A percentile compares a stretch with the other conserved stretches of the same genome.
Conservation (phyloP, 1,140 invertebrate species). For the Hydropsyche tenuis region DNA sequence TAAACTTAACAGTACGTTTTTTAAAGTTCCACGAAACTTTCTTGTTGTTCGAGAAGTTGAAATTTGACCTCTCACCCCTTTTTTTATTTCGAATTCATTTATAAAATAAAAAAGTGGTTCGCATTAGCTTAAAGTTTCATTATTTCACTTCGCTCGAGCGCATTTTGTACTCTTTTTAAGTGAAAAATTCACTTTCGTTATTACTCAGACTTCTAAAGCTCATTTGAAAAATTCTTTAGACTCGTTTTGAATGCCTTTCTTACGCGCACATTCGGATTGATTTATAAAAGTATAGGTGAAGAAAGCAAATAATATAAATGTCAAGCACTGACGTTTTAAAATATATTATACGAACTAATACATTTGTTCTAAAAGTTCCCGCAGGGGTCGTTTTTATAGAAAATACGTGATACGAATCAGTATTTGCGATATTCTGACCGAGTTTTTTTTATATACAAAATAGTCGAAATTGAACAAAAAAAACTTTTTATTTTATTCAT, state of each 20-base stretch:
- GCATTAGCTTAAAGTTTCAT: too few species aligned
- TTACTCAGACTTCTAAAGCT: too few species aligned
- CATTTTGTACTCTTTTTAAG: too few species aligned
- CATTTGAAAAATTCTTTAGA: too few species aligned
- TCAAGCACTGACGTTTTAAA: constrained; percentile 10
- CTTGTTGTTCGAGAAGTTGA: not conserved
- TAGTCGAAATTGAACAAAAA: not conserved
- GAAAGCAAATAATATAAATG: constrained; percentile 17
- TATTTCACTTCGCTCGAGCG: too few species aligned
- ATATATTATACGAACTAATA: constrained; percentile 25
- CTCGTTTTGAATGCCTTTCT: not conserved
- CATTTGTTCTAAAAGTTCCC: not conserved
- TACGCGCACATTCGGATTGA: not conserved
- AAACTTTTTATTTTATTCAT: too few species aligned
- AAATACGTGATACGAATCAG: constrained; percentile 10
- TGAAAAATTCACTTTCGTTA: too few species aligned
- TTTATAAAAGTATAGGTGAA: not conserved
- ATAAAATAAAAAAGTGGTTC: too few species aligned
- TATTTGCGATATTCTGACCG: not conserved
- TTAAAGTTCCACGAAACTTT: not conserved
- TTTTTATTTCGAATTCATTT: too few species aligned
- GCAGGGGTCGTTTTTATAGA: not conserved
- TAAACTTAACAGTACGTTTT: not conserved
- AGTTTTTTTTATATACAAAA: not conserved
- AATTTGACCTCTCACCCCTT: not conserved